phyloP scores from a whole-genome alignment of 2,888 invertebrate species.

The Acronicta aceris region DNA sequence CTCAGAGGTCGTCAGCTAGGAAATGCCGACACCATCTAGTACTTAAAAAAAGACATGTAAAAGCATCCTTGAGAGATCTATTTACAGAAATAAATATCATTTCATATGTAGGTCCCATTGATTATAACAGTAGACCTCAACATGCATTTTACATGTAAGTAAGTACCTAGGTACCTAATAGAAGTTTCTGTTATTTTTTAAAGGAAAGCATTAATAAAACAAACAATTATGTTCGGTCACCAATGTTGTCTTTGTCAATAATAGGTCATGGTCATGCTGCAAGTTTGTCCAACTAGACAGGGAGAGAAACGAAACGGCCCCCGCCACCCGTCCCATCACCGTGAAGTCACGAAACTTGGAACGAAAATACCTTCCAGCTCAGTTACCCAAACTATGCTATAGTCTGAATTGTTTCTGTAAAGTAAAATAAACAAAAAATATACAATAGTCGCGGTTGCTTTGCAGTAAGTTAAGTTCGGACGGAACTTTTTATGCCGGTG shows the following conservation, averaged over 20 bases:
- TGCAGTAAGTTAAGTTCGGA: slow-evolving; percentile 48
- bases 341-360: slow-evolving; percentile 12
- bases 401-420: slow-evolving; percentile 20
- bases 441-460: slow-evolving; percentile 40
- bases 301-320: slow-evolving; percentile 7
- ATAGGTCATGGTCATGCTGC: slow-evolving; percentile 45
- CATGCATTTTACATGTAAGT: too few species aligned
- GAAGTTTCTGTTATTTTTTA: too few species aligned
- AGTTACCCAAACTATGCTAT: slow-evolving; percentile 9
- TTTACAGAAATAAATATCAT: too few species aligned
- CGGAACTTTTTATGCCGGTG: slow-evolving; percentile 61
- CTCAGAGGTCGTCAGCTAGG: too few species aligned
- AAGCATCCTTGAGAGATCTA: too few species aligned
- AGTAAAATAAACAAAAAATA: slow-evolving; percentile 35
- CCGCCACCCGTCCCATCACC: not conserved
- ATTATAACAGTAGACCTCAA: too few species aligned
- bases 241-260: slow-evolving; percentile 9
- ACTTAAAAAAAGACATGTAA: too few species aligned
- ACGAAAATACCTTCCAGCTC: slow-evolving; percentile 15
- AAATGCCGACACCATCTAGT: too few species aligned
- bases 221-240: too few species aligned
- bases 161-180: not conserved
- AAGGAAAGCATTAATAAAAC: not conserved
- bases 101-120: too few species aligned
- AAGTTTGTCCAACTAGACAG: slow-evolving; percentile 26